Conservation (phyloP, 2,797 vertebrate genomes). For the Falco biarmicus region DNA sequence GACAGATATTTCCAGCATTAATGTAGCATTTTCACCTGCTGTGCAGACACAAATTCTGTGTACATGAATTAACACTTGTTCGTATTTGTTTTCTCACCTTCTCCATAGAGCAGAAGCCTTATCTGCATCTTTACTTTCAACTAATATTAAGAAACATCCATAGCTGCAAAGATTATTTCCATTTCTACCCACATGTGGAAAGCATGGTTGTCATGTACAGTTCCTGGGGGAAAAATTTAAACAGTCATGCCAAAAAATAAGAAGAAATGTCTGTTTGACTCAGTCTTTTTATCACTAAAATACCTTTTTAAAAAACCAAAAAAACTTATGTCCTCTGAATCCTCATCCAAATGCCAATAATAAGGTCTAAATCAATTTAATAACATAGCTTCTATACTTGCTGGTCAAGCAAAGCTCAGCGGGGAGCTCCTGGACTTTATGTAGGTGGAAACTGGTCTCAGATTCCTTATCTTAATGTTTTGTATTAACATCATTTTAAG, state of each 20-base stretch:
- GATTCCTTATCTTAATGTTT: conserved; percentile 27
- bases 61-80: conserved; percentile 65
- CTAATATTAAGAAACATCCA: conserved; percentile 33
- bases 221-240: neutral
- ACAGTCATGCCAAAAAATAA: conserved; percentile 26
- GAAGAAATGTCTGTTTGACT: neutral
- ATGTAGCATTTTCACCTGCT: conserved; percentile 48
- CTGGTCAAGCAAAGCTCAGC: neutral
- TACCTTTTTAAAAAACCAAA: neutral
- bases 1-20: conserved; percentile 50
- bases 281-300: conserved; percentile 3
- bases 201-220: neutral
- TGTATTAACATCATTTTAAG: conserved; percentile 15
- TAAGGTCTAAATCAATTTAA: conserved; percentile 37
- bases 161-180: conserved; percentile 40
- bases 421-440: conserved; percentile 2
- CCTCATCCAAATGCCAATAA: neutral
- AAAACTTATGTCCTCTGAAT: neutral
- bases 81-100: conserved; percentile 70
- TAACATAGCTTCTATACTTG: neutral
- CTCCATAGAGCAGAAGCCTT: conserved; percentile 19
- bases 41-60: conserved; percentile 37
- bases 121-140: neutral
- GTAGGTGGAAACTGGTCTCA: neutral
- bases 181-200: conserved; percentile 5